phyloP scores from a whole-genome alignment of 2,888 invertebrate species.

The Argyresthia goedartella region DNA sequence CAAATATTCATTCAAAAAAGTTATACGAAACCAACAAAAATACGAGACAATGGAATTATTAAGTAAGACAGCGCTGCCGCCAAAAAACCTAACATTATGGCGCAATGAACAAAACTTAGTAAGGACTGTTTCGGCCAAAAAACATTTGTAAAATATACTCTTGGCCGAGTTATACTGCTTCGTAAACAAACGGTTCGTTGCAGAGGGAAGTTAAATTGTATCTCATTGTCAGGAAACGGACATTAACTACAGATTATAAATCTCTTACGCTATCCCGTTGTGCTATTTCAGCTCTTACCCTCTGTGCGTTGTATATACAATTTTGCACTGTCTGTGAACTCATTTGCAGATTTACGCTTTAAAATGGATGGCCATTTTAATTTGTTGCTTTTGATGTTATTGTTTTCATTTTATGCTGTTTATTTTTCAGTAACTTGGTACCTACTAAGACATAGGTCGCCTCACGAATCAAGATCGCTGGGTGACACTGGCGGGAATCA shows the following conservation, averaged over 20 bases:
- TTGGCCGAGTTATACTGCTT: slow-evolving; percentile 35
- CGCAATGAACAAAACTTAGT: slow-evolving; percentile 32
- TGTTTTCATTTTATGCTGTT: neutral
- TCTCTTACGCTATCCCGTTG: slow-evolving; percentile 36
- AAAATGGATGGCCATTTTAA: slow-evolving; percentile 15
- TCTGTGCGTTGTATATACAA: neutral
- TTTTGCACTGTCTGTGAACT: slow-evolving; percentile 20
- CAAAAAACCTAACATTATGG: slow-evolving; percentile 31
- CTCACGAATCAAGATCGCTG: too few species aligned
- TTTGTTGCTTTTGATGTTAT: neutral
- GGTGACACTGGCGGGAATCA: too few species aligned
- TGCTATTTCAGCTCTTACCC: neutral
- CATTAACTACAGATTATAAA: slow-evolving; percentile 59
- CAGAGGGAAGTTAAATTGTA: slow-evolving; percentile 49
- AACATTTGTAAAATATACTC: slow-evolving; percentile 43
- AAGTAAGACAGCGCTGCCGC: slow-evolving; percentile 38
- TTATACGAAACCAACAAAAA: too few species aligned
- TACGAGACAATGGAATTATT: slow-evolving; percentile 52
- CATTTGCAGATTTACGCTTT: slow-evolving; percentile 27
- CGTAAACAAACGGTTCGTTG: slow-evolving; percentile 45
- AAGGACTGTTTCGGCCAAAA: slow-evolving; percentile 38
- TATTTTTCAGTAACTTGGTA: neutral
- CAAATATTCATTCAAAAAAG: too few species aligned
- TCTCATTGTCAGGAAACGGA: slow-evolving; percentile 47
- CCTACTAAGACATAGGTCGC: too few species aligned